These are phyloP conservation scores for Hylia prasina DNA, from an alignment of 2,113 vertebrate species.

Conservation along the genomic window DNA sequence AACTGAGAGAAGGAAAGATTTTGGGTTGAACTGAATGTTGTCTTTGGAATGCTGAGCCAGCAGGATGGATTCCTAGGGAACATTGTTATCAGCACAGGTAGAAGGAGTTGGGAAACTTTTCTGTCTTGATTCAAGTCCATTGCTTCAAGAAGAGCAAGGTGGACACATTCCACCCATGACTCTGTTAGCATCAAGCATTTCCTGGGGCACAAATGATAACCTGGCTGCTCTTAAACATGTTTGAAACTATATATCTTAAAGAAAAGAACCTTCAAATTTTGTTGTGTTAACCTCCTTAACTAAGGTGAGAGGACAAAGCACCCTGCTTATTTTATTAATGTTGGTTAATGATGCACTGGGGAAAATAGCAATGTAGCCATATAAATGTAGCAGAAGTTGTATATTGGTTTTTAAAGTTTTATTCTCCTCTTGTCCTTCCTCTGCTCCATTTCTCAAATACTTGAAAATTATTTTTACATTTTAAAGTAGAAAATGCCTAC, in stretches of 20 bases:
- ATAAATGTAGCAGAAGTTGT: not conserved
- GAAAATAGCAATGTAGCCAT: not conserved
- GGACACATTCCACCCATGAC: not conserved
- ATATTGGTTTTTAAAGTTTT: not conserved
- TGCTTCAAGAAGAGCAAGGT: not conserved
- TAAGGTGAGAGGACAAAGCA: not conserved
- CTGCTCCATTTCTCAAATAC: not conserved
- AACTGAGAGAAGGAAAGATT: not conserved
- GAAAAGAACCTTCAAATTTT: not conserved
- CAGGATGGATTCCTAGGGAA: not conserved
- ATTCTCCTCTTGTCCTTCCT: not conserved
- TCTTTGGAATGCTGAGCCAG: not conserved
- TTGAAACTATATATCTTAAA: not conserved
- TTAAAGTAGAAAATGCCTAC: not conserved
- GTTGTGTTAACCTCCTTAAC: not conserved
- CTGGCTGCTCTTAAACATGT: not conserved
- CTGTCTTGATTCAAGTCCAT: not conserved
- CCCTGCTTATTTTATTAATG: not conserved
- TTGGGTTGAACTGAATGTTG: not conserved
- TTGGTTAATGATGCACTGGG: not conserved
- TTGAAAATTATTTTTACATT: not conserved
- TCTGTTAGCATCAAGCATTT: not conserved
- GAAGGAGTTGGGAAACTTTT: not conserved
- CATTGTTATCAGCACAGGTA: not conserved
- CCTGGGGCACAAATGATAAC: fast-evolving